phyloP scores from a whole-genome alignment of 2,888 invertebrate genomes.

The Acleris cristana region DNA sequence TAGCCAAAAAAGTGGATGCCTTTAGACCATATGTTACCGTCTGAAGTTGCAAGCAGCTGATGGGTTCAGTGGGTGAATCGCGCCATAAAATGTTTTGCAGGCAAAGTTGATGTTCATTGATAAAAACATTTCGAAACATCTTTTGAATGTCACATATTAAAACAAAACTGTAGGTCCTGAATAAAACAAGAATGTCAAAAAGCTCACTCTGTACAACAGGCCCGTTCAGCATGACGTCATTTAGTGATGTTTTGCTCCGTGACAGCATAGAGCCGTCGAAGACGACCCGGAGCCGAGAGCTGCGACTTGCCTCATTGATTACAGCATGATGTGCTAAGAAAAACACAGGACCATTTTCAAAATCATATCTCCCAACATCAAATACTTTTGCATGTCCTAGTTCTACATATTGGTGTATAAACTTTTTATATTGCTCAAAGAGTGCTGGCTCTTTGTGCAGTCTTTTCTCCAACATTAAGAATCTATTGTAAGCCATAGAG shows the following conservation, averaged over 20 bases:
- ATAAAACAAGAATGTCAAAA: constrained; percentile 19
- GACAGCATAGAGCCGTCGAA: constrained; percentile 4
- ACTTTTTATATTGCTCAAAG: constrained; percentile 12
- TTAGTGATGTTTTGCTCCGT: not conserved
- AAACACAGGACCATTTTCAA: constrained; percentile 13
- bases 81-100: constrained; percentile 13
- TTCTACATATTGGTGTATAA: constrained; percentile 14
- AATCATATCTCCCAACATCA: constrained; percentile 6
- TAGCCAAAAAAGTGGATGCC: constrained; percentile 29
- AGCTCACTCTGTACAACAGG: constrained; percentile 27
- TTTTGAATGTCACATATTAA: constrained; percentile 13
- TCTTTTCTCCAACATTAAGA: constrained; percentile 7
- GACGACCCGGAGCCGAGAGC: not conserved
- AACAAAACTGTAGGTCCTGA: constrained; percentile 8
- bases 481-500: constrained; percentile 8
- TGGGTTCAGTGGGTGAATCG: constrained; percentile 4
- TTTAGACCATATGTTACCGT: constrained; percentile 37
- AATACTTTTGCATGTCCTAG: constrained; percentile 13
- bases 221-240: constrained; percentile 30
- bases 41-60: constrained; percentile 14
- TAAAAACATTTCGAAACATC: constrained; percentile 4
- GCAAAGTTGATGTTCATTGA: not conserved
- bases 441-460: not conserved
- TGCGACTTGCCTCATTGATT: constrained; percentile 6
- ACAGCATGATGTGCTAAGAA: constrained; percentile 17